A percentile compares a stretch with the other conserved stretches of the same genome.
These are phyloP conservation scores for Melanostoma mellinum DNA, from an alignment of 2,888 invertebrate species.

Conservation along the genomic window DNA sequence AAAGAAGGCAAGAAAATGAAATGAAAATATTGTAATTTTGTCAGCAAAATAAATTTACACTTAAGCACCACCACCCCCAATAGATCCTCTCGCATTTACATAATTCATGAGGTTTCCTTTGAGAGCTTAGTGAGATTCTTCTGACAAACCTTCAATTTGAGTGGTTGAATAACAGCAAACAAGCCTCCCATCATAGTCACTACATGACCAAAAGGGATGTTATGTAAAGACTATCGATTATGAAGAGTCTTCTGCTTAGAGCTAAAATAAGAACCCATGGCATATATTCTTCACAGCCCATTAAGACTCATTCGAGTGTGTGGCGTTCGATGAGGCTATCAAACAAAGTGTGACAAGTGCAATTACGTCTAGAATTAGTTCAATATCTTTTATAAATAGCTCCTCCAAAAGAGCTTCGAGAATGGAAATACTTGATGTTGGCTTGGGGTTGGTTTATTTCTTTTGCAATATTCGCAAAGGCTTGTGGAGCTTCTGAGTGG, in stretches of 20 bases:
- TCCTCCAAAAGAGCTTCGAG: no score
- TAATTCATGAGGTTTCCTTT: conserved; percentile 47
- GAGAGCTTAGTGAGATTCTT: conserved; percentile 11
- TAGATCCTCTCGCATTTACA: not conserved
- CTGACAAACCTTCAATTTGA: conserved; percentile 45
- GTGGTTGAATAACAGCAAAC: conserved; percentile 36
- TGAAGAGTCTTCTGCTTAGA: conserved; percentile 28
- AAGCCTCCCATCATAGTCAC: conserved; percentile 3
- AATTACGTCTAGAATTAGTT: conserved; percentile 55
- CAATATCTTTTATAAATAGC: conserved; percentile 34
- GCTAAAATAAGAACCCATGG: conserved; percentile 37
- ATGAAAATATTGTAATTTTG: no score
- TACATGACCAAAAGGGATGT: conserved; percentile 26
- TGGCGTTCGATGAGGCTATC: conserved; percentile 39
- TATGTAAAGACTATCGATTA: conserved; percentile 51
- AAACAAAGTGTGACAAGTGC: conserved; percentile 56
- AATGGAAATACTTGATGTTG: no score
- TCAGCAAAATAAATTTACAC: no score
- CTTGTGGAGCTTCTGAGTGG: no score
- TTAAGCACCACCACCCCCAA: no score
- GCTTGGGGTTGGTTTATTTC: no score
- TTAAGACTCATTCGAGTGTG: conserved; percentile 56
- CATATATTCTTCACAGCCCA: conserved; percentile 40
- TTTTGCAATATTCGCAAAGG: no score
- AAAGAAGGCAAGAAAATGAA: no score